These are phyloP conservation scores for Serripes groenlandicus DNA, from an alignment of 2,888 invertebrate species.

Conservation along the genomic window DNA sequence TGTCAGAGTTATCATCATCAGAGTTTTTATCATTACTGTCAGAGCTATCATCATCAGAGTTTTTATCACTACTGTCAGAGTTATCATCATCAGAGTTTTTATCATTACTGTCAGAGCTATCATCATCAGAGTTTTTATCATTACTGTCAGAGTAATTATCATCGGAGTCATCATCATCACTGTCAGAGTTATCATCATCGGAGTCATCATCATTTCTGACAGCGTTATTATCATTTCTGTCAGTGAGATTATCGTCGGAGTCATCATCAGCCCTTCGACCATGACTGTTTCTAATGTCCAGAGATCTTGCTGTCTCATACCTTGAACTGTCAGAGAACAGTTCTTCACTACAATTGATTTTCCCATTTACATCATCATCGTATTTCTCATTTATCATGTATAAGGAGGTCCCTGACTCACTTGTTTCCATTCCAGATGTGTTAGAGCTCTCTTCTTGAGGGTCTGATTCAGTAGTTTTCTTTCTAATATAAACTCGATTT, in stretches of 20 bases:
- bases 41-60: background rate
- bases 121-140: too few species aligned
- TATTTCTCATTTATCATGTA: background rate
- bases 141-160: too few species aligned
- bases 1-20: conserved; percentile 2
- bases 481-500: background rate
- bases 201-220: background rate
- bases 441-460: background rate
- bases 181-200: background rate
- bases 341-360: background rate
- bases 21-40: background rate
- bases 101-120: background rate
- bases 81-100: background rate
- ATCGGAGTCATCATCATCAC: background rate
- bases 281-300: background rate
- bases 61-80: background rate
- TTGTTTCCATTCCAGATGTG: background rate
- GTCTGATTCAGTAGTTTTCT: background rate
- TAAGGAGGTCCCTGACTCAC: background rate
- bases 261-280: background rate
- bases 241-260: background rate
- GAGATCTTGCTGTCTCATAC: background rate
- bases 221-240: background rate
- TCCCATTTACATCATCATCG: background rate
- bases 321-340: background rate